A percentile compares a stretch with the other conserved stretches of the same genome.
phyloP scores from a whole-genome alignment of 2,888 invertebrate genomes.

The Amblyjoppa proteus region DNA sequence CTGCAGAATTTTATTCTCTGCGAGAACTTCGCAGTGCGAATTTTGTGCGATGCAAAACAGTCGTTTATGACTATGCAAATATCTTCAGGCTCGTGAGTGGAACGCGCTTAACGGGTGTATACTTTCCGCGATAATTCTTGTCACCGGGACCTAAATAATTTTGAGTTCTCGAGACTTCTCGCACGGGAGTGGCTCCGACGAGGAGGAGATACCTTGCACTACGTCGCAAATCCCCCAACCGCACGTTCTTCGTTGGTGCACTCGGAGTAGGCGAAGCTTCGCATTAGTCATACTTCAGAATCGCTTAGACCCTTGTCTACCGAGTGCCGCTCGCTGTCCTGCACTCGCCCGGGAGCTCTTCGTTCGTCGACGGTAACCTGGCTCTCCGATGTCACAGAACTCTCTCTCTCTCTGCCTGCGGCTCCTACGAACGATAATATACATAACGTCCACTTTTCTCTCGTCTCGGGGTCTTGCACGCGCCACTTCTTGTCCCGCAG shows the following conservation, averaged over 20 bases:
- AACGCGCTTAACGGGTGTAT: slow-evolving; percentile 1
- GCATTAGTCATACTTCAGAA: slow-evolving; percentile 76
- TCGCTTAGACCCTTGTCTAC: slow-evolving; percentile 71
- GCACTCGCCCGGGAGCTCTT: neutral
- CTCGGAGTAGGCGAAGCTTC: slow-evolving; percentile 38
- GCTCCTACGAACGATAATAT: slow-evolving; percentile 16
- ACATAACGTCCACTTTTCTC: slow-evolving; percentile 39
- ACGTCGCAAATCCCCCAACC: slow-evolving; percentile 62
- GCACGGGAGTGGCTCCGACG: neutral
- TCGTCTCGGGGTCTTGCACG: slow-evolving; percentile 16
- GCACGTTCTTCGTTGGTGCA: slow-evolving; percentile 55
- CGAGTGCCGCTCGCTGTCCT: slow-evolving; percentile 25
- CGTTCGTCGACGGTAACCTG: slow-evolving; percentile 21
- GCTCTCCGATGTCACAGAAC: slow-evolving; percentile 50
- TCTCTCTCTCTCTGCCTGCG: slow-evolving; percentile 45
- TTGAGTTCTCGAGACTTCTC: slow-evolving; percentile 6
- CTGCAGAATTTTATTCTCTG: no score
- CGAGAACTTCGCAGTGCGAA: no score
- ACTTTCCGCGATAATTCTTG: neutral
- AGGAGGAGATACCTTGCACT: neutral
- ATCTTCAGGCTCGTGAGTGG: neutral
- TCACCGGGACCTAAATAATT: neutral
- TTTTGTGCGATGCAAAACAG: no score
- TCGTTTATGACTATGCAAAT: neutral
- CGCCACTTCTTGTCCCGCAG: slow-evolving; percentile 35